Evolutionary conservation across 1,140 invertebrate genomes (phyloP).

Genomic region (Leptinotarsa lineolata): DNA sequence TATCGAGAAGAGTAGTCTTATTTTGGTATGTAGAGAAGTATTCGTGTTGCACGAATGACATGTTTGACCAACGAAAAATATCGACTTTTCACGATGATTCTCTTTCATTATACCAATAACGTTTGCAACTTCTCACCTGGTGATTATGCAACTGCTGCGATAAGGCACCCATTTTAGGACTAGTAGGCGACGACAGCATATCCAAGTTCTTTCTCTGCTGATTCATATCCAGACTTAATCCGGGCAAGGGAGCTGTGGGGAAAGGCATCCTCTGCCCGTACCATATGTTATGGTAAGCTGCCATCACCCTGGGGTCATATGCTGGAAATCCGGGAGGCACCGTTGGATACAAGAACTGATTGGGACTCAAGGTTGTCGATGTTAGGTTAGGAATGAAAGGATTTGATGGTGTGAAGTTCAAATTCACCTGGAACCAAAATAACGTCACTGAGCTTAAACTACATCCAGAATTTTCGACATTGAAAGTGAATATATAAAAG

Average conservation of each 20-base stretch:
- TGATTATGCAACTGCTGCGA: conserved; percentile 7
- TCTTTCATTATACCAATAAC: background rate
- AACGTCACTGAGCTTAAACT: too few species aligned
- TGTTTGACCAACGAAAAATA: too few species aligned
- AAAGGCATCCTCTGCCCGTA: conserved; percentile 46
- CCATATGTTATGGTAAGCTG: conserved; percentile 48
- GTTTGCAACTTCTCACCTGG: conserved; percentile 14
- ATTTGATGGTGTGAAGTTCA: conserved; percentile 57
- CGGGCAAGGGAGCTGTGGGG: conserved; percentile 32
- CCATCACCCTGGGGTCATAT: conserved; percentile 53
- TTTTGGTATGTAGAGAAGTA: too few species aligned
- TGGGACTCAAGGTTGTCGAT: conserved; percentile 60
- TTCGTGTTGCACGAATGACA: too few species aligned
- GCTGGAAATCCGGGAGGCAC: conserved; percentile 55
- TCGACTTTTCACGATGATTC: too few species aligned
- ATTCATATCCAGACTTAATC: conserved; percentile 33
- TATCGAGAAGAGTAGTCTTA: too few species aligned
- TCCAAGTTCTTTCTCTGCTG: conserved; percentile 40
- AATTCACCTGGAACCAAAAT: conserved; percentile 31
- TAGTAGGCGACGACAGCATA: conserved; percentile 28
- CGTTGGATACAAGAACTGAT: conserved; percentile 58
- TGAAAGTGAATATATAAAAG: too few species aligned
- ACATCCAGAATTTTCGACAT: too few species aligned
- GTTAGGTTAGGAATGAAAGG: conserved; percentile 60
- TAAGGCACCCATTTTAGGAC: conserved; percentile 31